A percentile compares a stretch with the other conserved stretches of the same genome.
phyloP scores from a whole-genome alignment of 2,888 invertebrate genomes.

The Macropis europaea region DNA sequence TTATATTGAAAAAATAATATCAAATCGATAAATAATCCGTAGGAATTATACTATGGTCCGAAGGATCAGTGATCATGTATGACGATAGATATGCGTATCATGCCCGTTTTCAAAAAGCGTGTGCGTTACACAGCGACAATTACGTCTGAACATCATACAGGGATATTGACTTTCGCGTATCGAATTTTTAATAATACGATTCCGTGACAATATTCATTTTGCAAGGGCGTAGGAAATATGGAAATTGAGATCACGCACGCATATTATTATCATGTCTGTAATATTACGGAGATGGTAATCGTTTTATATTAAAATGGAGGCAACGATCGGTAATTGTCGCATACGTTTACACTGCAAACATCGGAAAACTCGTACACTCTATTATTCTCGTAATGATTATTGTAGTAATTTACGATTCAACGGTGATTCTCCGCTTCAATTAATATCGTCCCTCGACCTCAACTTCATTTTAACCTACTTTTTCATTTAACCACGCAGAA shows the following conservation, averaged over 20 bases:
- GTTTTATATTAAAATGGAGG: conserved; percentile 21
- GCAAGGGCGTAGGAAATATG: not conserved
- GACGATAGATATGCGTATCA: too few species aligned
- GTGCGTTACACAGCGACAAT: too few species aligned
- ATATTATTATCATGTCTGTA: conserved; percentile 28
- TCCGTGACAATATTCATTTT: conserved; percentile 2
- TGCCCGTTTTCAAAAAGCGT: too few species aligned
- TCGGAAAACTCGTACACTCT: not conserved
- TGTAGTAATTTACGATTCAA: conserved; percentile 1
- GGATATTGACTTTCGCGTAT: not conserved
- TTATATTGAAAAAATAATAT: too few species aligned
- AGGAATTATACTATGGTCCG: too few species aligned
- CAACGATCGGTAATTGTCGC: conserved; percentile 7
- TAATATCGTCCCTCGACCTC: conserved; percentile 15
- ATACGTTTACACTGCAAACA: conserved; percentile 24
- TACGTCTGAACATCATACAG: not conserved
- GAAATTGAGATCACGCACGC: not conserved
- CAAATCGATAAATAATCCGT: too few species aligned
- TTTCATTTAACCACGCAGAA: not conserved
- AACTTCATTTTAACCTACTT: not conserved
- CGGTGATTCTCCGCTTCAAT: conserved; percentile 1
- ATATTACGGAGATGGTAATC: conserved; percentile 25
- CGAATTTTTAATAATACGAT: conserved; percentile 25
- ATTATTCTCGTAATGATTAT: not conserved
- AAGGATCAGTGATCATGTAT: too few species aligned